Evolutionary conservation across 2,797 vertebrate species (phyloP).

Genomic region (Sylvia borin): DNA sequence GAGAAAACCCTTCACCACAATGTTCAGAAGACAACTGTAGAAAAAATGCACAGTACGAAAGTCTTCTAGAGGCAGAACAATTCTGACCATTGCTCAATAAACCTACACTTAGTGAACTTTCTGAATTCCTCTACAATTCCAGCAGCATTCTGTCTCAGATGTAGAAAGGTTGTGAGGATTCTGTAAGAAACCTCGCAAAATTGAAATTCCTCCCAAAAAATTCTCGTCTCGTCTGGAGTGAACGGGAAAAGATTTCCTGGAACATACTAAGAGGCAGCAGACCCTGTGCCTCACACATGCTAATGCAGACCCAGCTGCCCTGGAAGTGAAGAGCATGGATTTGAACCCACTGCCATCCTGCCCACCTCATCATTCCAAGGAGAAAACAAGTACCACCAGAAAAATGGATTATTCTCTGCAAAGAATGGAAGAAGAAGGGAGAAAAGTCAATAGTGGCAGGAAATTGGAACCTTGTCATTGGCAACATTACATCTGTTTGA

Average conservation of each 20-base stretch:
- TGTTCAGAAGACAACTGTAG: fast-evolving
- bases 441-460: neutral
- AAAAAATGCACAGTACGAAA: neutral
- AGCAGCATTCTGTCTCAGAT: neutral
- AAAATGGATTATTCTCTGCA: neutral
- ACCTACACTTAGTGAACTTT: neutral
- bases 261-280: neutral
- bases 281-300: neutral
- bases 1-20: neutral
- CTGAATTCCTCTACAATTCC: neutral
- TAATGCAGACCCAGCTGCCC: neutral
- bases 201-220: neutral
- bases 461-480: neutral
- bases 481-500: neutral
- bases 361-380: neutral
- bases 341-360: neutral
- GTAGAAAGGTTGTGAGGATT: neutral
- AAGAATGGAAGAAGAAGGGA: neutral
- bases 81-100: neutral
- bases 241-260: neutral
- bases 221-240: neutral
- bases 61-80: neutral
- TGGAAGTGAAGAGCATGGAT: neutral
- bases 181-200: neutral
- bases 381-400: neutral